Percentiles rank a stretch among this genome's conserved stretches.
Evolutionary conservation across 1,140 invertebrate genomes (phyloP).

Genomic region (Drosophila takahashii): DNA sequence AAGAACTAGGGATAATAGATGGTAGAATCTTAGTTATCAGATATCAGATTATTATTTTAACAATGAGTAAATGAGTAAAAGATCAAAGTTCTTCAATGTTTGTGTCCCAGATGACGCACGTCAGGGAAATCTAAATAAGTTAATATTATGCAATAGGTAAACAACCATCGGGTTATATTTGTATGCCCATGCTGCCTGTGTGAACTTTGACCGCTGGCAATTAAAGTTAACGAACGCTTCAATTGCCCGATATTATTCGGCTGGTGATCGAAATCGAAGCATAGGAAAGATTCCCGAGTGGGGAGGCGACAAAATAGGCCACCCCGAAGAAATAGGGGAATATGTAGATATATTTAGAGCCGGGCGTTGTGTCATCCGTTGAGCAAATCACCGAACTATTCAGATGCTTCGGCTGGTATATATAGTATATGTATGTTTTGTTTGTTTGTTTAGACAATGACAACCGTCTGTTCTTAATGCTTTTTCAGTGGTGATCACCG

Average conservation of each 20-base stretch:
- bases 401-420: not conserved
- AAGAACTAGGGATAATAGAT: not conserved
- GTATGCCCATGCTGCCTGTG: conserved; percentile 16
- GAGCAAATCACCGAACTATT: conserved; percentile 48
- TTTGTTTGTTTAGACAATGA: conserved; percentile 41
- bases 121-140: not conserved
- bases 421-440: conserved; percentile 8
- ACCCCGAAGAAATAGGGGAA: conserved; percentile 30
- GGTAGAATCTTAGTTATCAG: not conserved
- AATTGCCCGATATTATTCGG: conserved; percentile 59
- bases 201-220: conserved; percentile 65
- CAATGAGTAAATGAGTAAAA: too few relatives aligned
- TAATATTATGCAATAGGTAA: conserved; percentile 23
- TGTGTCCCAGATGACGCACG: not conserved
- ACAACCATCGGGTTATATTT: conserved; percentile 15
- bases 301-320: conserved; percentile 30
- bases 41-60: not conserved
- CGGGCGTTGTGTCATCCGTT: conserved; percentile 62
- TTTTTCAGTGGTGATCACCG: conserved; percentile 86
- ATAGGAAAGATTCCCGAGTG: conserved; percentile 16
- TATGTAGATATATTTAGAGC: conserved; percentile 52
- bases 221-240: conserved; percentile 74
- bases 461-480: conserved; percentile 13
- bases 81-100: not conserved
- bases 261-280: conserved; percentile 42